These are phyloP conservation scores for Athalia rosae DNA, from an alignment of 2,888 invertebrate genomes.

Conservation along the genomic window DNA sequence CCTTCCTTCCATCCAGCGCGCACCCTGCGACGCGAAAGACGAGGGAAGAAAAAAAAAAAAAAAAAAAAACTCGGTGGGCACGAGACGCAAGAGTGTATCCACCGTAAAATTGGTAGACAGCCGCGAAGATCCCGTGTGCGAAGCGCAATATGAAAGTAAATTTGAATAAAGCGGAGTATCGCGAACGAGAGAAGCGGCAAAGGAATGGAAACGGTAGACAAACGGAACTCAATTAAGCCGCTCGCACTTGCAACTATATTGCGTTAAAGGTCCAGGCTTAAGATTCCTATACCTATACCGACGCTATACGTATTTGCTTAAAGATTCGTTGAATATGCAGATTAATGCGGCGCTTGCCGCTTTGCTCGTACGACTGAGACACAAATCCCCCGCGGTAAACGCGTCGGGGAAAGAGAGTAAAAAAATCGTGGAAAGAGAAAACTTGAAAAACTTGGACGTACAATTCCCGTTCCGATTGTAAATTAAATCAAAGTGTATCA, in stretches of 20 bases:
- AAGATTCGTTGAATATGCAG: slow-evolving; percentile 41
- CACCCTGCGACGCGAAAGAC: background rate
- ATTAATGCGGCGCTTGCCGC: slow-evolving; percentile 32
- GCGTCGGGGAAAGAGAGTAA: slow-evolving; percentile 7
- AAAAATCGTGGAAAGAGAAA: background rate
- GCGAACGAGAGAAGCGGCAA: background rate
- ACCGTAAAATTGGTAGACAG: slow-evolving; percentile 8
- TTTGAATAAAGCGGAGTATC: slow-evolving; percentile 30
- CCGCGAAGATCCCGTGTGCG: background rate
- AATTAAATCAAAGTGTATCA: background rate
- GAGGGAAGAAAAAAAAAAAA: background rate
- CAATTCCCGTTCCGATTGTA: too few relatives aligned
- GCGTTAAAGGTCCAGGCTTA: slow-evolving; percentile 14
- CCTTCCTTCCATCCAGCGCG: slow-evolving; percentile 7
- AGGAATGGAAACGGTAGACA: slow-evolving; percentile 9
- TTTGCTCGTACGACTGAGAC: slow-evolving; percentile 8
- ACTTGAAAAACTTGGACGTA: slow-evolving; percentile 1
- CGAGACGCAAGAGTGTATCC: background rate
- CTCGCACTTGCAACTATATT: slow-evolving; percentile 3
- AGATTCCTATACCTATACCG: background rate
- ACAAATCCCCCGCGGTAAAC: slow-evolving; percentile 25
- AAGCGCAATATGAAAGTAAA: slow-evolving; percentile 27
- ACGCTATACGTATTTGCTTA: slow-evolving; percentile 7
- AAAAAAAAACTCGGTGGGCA: background rate
- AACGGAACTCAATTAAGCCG: slow-evolving; percentile 35